Conservation (phyloP, 1,140 invertebrate species). For the Hesperophylax magnus region DNA sequence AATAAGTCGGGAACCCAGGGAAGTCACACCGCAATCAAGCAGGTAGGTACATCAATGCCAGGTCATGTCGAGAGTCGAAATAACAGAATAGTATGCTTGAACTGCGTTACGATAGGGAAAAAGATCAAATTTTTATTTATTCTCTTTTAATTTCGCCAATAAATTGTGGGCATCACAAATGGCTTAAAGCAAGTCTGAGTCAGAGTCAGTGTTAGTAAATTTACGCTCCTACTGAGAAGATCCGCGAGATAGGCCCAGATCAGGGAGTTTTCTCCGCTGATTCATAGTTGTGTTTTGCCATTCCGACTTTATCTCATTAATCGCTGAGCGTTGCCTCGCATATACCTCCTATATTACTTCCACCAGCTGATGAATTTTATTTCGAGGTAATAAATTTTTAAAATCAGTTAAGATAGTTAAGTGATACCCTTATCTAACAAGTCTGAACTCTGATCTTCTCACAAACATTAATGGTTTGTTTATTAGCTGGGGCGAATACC, state of each 20-base stretch:
- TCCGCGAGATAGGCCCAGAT: not conserved
- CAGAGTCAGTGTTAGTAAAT: not conserved
- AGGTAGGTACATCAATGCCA: too few species aligned
- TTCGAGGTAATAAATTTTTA: not conserved
- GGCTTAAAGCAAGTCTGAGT: not conserved
- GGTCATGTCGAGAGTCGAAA: too few species aligned
- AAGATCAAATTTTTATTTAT: too few species aligned
- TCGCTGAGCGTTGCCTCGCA: not conserved
- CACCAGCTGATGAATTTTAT: not conserved
- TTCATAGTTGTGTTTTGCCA: constrained; percentile 16
- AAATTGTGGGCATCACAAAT: not conserved
- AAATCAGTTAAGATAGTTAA: constrained; percentile 8
- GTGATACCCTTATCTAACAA: too few species aligned
- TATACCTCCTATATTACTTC: not conserved
- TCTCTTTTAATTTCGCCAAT: not conserved
- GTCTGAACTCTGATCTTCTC: too few species aligned
- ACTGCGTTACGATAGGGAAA: too few species aligned
- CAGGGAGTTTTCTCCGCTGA: not conserved
- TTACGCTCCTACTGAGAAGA: not conserved
- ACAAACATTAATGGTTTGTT: too few species aligned
- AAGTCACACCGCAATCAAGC: too few species aligned
- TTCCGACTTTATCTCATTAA: constrained; percentile 10
- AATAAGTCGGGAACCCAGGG: too few species aligned
- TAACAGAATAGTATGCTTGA: too few species aligned
- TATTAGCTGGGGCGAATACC: too few species aligned